phyloP scores from a whole-genome alignment of 1,140 invertebrate species.

The Drosophila guanche region DNA sequence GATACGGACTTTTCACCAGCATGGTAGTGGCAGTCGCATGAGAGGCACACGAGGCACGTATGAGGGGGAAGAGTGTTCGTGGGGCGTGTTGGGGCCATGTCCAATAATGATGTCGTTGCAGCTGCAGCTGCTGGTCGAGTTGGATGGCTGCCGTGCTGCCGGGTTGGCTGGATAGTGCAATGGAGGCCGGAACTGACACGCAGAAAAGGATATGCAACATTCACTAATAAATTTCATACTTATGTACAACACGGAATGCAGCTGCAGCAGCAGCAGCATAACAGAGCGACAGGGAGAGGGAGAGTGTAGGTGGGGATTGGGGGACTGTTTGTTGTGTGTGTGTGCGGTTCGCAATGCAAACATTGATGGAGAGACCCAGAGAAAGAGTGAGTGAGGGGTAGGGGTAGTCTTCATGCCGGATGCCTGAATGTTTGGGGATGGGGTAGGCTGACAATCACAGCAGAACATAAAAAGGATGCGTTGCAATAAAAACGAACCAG shows the following conservation, averaged over 20 bases:
- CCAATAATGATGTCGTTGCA: slow-evolving; percentile 41
- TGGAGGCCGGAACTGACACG: slow-evolving; percentile 76
- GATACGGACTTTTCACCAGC: slow-evolving; percentile 25
- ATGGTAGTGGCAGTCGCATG: background rate
- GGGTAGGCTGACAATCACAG: slow-evolving; percentile 61
- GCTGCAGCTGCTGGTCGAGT: slow-evolving; percentile 4
- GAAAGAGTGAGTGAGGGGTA: too few species aligned
- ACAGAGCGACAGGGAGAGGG: background rate
- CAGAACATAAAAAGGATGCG: slow-evolving; percentile 65
- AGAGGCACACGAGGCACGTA: background rate
- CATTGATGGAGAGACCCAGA: slow-evolving; percentile 17
- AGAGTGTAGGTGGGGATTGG: background rate
- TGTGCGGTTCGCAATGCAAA: slow-evolving; percentile 67
- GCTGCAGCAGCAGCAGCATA: slow-evolving; percentile 27
- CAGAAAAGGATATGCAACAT: slow-evolving; percentile 79
- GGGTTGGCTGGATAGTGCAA: slow-evolving; percentile 51
- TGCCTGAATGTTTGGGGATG: slow-evolving; percentile 11
- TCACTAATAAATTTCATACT: slow-evolving; percentile 81
- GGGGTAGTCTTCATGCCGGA: slow-evolving; percentile 2
- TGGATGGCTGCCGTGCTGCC: background rate
- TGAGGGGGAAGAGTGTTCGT: background rate
- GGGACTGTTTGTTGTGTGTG: slow-evolving; percentile 12
- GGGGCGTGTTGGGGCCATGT: slow-evolving; percentile 16
- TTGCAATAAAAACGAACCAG: slow-evolving; percentile 68
- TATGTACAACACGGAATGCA: slow-evolving; percentile 63